Conservation (phyloP, 2,113 vertebrate species). For the Indri indri region DNA sequence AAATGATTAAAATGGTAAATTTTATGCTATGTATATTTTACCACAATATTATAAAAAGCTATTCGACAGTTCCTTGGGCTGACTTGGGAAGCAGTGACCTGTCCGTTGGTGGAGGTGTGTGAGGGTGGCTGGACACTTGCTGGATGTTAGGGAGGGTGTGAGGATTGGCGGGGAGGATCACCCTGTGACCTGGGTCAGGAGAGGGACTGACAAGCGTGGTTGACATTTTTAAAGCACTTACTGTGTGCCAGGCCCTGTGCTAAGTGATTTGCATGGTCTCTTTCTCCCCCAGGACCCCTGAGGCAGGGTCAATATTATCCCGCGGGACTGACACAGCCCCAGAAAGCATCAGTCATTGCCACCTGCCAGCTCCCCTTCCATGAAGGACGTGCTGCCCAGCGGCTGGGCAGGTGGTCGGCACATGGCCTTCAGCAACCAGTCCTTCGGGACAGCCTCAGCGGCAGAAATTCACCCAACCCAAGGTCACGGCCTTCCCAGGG, state of each 20-base stretch:
- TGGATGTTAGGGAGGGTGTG: neutral
- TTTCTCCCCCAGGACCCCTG: neutral
- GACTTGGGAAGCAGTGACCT: neutral
- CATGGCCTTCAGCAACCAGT: too few species aligned
- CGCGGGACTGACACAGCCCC: neutral
- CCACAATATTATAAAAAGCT: too few species aligned
- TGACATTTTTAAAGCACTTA: neutral
- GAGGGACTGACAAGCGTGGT: neutral
- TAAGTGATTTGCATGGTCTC: neutral
- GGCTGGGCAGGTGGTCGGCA: neutral
- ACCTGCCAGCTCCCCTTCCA: neutral
- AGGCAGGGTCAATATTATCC: neutral
- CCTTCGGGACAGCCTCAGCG: neutral
- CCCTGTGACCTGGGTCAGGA: neutral
- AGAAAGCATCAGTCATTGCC: neutral
- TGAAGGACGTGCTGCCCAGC: neutral
- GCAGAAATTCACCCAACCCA: neutral
- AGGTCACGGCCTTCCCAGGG: neutral
- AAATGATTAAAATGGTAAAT: too few species aligned
- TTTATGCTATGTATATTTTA: too few species aligned
- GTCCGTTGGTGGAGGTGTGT: neutral
- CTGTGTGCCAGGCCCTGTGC: neutral
- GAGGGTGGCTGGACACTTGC: neutral
- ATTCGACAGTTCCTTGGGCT: neutral
- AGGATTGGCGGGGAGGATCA: neutral